Conservation (phyloP, 2,797 vertebrate genomes). For the Pelodytes ibericus region DNA sequence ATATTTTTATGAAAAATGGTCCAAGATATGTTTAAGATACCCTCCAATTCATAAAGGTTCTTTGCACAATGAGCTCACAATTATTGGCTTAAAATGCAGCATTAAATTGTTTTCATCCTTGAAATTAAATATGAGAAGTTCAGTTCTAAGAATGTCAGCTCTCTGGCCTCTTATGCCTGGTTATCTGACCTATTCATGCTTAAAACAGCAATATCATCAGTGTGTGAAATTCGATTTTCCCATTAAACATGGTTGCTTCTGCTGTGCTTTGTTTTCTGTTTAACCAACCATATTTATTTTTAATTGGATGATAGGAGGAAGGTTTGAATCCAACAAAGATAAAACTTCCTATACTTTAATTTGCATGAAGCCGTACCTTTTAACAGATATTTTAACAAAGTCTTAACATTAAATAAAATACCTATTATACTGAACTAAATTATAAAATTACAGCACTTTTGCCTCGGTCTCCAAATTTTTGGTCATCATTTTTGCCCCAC, state of each 20-base stretch:
- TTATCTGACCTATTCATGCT: conserved; percentile 50
- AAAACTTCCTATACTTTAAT: conserved; percentile 37
- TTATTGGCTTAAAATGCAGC: conserved; percentile 37
- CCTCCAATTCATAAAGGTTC: conserved; percentile 1
- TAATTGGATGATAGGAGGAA: conserved; percentile 48
- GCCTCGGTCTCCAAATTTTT: no score
- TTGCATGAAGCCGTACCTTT: conserved; percentile 30
- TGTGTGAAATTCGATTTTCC: conserved; percentile 53
- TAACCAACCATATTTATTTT: conserved; percentile 56
- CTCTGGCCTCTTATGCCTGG: conserved; percentile 30
- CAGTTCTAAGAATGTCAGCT: conserved; percentile 42
- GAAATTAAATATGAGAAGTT: conserved; percentile 36
- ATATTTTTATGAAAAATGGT: background rate
- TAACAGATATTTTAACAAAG: conserved; percentile 30
- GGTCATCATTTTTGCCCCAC: no score
- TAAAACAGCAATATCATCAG: conserved; percentile 51
- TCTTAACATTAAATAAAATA: conserved; percentile 13
- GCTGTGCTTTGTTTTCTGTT: conserved; percentile 50
- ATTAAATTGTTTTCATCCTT: conserved; percentile 35
- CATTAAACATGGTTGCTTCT: conserved; percentile 49
- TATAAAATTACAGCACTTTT: no score
- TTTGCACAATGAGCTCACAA: conserved; percentile 22
- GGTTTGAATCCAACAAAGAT: conserved; percentile 37
- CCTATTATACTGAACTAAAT: background rate
- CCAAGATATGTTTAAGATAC: background rate